A percentile compares a stretch with the other conserved stretches of the same genome.
Conservation (phyloP, 2,888 invertebrate genomes). For the Kuschelorhynchus macadamiae region DNA sequence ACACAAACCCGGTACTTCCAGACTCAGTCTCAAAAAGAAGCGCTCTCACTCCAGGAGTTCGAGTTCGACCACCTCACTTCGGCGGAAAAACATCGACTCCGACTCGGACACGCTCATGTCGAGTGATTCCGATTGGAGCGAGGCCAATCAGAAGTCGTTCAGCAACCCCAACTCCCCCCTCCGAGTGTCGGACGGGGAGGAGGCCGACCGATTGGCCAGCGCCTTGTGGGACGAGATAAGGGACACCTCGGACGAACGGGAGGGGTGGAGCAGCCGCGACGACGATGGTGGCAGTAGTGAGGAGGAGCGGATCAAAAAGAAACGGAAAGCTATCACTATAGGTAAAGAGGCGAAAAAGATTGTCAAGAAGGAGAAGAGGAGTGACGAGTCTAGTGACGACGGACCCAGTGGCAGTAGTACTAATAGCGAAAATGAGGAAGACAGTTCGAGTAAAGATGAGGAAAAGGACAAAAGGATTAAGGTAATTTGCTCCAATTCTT, state of each 20-base stretch:
- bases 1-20: neutral
- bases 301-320: neutral
- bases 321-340: slow-evolving; percentile 1
- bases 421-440: slow-evolving; percentile 4
- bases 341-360: neutral
- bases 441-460: neutral
- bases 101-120: neutral
- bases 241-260: slow-evolving; percentile 27
- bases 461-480: neutral
- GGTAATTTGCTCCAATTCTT: neutral
- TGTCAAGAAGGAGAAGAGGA: slow-evolving; percentile 33
- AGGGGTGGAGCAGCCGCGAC: neutral
- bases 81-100: neutral
- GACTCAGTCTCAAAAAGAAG: neutral
- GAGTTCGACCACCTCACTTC: neutral
- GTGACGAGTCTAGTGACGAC: neutral
- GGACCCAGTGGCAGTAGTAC: slow-evolving; percentile 27
- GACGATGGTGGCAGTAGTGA: neutral
- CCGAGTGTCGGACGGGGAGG: neutral
- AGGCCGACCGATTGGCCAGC: slow-evolving; percentile 18
- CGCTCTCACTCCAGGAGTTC: neutral
- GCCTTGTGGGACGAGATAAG: slow-evolving; percentile 33
- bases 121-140: neutral
- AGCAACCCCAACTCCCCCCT: neutral
- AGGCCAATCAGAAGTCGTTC: neutral